phyloP scores from a whole-genome alignment of 1,140 invertebrate genomes.

The Zaprionus nigranus region DNA sequence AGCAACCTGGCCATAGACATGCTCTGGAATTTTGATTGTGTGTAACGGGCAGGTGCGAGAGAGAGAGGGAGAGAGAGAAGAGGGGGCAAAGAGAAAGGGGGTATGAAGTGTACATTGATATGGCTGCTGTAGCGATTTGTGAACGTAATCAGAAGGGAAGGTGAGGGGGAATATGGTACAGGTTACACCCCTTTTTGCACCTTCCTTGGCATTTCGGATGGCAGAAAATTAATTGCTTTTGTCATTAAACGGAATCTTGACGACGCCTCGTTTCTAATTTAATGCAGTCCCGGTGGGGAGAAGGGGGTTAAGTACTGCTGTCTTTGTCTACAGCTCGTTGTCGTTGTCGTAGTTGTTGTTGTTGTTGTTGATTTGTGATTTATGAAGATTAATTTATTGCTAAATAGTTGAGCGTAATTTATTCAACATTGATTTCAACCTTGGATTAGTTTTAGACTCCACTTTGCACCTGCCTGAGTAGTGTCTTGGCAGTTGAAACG shows the following conservation, averaged over 20 bases:
- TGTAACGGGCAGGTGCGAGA: slow-evolving; percentile 54
- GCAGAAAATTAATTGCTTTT: slow-evolving; percentile 84
- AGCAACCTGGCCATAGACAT: slow-evolving; percentile 58
- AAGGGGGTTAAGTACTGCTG: neutral
- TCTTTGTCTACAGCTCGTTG: slow-evolving; percentile 28
- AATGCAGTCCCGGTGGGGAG: slow-evolving; percentile 65
- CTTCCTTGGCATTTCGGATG: slow-evolving; percentile 62
- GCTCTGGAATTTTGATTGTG: slow-evolving; percentile 81
- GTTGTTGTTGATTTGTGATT: slow-evolving; percentile 81
- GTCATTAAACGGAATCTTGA: slow-evolving; percentile 84
- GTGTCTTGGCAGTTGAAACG: slow-evolving; percentile 6
- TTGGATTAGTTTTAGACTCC: slow-evolving; percentile 50
- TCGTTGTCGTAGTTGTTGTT: slow-evolving; percentile 39
- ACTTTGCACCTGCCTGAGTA: slow-evolving; percentile 20
- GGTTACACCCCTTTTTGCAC: slow-evolving; percentile 48
- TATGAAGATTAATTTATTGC: slow-evolving; percentile 84
- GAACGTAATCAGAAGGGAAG: slow-evolving; percentile 68
- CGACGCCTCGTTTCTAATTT: slow-evolving; percentile 81
- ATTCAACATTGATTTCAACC: slow-evolving; percentile 77
- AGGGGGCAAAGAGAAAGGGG: neutral
- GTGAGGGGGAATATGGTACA: neutral
- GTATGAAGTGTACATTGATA: slow-evolving; percentile 35
- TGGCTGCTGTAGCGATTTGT: slow-evolving; percentile 75
- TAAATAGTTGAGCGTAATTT: slow-evolving; percentile 81
- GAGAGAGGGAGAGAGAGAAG: neutral